Evolutionary conservation across 2,888 invertebrate genomes (phyloP).

Genomic region (Sphaerophoria rueppellii): DNA sequence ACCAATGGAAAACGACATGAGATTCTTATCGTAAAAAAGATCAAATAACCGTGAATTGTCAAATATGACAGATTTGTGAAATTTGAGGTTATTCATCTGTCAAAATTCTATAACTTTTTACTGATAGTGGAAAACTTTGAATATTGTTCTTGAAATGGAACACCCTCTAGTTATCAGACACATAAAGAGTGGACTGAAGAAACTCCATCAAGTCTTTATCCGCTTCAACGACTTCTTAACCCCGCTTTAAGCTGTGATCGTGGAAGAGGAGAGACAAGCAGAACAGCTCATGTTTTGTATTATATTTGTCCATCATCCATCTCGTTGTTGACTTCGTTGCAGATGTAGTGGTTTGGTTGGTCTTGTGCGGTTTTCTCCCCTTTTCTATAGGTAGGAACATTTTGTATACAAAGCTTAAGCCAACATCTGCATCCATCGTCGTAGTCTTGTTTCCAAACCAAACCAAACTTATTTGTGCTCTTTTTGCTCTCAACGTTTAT

Average conservation of each 20-base stretch:
- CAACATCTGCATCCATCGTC: slow-evolving; percentile 17
- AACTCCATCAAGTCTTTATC: slow-evolving; percentile 34
- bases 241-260: slow-evolving; percentile 19
- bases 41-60: too few relatives aligned
- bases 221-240: slow-evolving; percentile 37
- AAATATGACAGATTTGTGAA: too few relatives aligned
- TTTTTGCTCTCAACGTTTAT: slow-evolving; percentile 12
- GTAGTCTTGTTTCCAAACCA: slow-evolving; percentile 49
- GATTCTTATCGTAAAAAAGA: too few relatives aligned
- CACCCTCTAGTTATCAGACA: slow-evolving; percentile 22
- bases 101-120: too few relatives aligned
- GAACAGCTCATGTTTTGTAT: slow-evolving; percentile 29
- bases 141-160: neutral
- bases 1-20: too few relatives aligned
- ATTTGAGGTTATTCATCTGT: too few relatives aligned
- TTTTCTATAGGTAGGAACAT: slow-evolving; percentile 33
- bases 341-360: slow-evolving; percentile 6
- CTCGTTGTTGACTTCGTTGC: slow-evolving; percentile 7
- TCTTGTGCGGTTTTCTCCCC: slow-evolving; percentile 35
- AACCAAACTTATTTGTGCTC: neutral
- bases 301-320: slow-evolving; percentile 46
- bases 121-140: too few relatives aligned
- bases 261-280: neutral
- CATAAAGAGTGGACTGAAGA: slow-evolving; percentile 24
- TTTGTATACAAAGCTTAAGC: too few relatives aligned